A percentile compares a stretch with the other conserved stretches of the same genome.
These are phyloP conservation scores for Prionailurus bengalensis DNA, from an alignment of 2,113 vertebrate species.

Conservation along the genomic window DNA sequence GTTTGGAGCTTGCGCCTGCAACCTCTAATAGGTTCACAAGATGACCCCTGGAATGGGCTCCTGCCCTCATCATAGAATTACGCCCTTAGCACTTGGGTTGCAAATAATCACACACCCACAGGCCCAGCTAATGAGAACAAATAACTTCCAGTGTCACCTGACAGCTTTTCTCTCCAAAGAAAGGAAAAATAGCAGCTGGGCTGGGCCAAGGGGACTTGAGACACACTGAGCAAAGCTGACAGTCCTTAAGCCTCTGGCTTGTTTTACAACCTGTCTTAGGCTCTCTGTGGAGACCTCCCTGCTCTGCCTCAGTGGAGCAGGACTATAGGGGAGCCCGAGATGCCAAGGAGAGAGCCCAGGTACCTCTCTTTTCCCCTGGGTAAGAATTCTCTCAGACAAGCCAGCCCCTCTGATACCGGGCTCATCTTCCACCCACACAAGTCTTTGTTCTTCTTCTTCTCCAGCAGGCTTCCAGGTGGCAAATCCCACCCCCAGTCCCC, in stretches of 20 bases:
- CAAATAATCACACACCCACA: constrained; percentile 19
- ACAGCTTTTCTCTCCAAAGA: constrained; percentile 45
- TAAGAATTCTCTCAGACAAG: neutral
- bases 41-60: neutral
- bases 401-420: neutral
- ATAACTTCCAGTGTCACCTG: constrained; percentile 48
- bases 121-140: constrained; percentile 70
- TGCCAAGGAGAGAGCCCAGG: neutral
- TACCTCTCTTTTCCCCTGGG: fast-evolving
- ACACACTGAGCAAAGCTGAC: neutral
- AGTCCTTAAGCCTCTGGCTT: neutral
- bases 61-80: neutral
- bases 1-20: neutral
- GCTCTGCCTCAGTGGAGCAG: neutral
- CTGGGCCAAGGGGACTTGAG: neutral
- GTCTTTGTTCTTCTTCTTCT: neutral
- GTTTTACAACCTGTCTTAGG: neutral
- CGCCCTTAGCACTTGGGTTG: neutral
- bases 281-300: neutral
- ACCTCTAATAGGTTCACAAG: neutral
- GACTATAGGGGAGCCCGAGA: neutral
- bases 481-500: fast-evolving
- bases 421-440: neutral
- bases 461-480: neutral
- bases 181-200: neutral